A percentile compares a stretch with the other conserved stretches of the same genome.
Conservation (phyloP, 1,140 invertebrate genomes). For the Thrips palmi region DNA sequence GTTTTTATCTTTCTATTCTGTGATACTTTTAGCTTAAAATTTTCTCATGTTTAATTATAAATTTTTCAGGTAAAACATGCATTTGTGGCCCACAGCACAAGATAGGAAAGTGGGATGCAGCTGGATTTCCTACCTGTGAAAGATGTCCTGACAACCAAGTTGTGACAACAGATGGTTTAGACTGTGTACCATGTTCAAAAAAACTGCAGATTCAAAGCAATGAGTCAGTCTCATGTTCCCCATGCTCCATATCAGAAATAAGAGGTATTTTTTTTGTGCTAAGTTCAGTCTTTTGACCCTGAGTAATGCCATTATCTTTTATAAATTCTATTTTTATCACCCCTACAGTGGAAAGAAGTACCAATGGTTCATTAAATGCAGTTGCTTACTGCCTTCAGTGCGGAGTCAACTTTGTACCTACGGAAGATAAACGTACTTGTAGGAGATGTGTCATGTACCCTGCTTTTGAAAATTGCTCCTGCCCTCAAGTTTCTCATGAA, state of each 20-base stretch:
- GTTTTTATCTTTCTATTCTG: no score
- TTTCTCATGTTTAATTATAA: neutral
- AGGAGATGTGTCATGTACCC: conserved; percentile 15
- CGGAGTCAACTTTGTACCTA: conserved; percentile 24
- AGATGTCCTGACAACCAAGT: conserved; percentile 19
- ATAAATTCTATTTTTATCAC: conserved; percentile 12
- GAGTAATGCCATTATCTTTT: conserved; percentile 4
- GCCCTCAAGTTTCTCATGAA: conserved; percentile 17
- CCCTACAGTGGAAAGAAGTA: conserved; percentile 25
- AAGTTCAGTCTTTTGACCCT: conserved; percentile 8
- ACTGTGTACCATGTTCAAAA: conserved; percentile 22
- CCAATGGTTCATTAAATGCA: conserved; percentile 22
- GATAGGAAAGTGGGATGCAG: conserved; percentile 15
- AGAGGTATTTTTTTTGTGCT: neutral
- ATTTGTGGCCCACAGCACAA: conserved; percentile 21
- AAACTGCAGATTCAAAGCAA: conserved; percentile 13
- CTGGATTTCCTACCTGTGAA: conserved; percentile 19
- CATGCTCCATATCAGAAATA: conserved; percentile 11
- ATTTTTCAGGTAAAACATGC: conserved; percentile 18
- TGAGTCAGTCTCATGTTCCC: no score
- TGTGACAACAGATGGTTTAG: conserved; percentile 20
- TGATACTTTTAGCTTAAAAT: conserved; percentile 4
- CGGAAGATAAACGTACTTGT: conserved; percentile 22
- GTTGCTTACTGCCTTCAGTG: conserved; percentile 26
- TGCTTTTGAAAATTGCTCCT: conserved; percentile 18